Percentiles rank a stretch among this genome's conserved stretches.
Conservation (phyloP, 1,140 invertebrate species). For the Protaetia brevitarsis region DNA sequence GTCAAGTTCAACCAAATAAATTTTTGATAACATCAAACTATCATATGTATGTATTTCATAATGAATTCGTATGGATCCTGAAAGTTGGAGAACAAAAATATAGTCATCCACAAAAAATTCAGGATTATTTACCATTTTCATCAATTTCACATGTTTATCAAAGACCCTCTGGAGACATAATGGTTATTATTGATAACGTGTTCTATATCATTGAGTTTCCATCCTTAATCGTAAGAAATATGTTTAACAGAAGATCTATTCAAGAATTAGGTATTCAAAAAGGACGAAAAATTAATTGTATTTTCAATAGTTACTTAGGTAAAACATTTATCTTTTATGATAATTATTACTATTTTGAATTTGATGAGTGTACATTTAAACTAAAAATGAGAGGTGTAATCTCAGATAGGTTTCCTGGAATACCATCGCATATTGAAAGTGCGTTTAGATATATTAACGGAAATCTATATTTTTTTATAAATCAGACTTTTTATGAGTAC, state of each 20-base stretch:
- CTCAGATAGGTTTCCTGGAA: too few relatives aligned
- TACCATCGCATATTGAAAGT: too few relatives aligned
- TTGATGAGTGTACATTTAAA: too few relatives aligned
- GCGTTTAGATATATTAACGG: too few relatives aligned
- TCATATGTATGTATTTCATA: constrained; percentile 22
- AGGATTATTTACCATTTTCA: constrained; percentile 24
- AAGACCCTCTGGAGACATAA: constrained; percentile 5
- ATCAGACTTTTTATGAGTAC: too few relatives aligned
- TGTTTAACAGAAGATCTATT: not conserved
- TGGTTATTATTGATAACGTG: not conserved
- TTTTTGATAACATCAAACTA: constrained; percentile 25
- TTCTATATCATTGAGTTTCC: not conserved
- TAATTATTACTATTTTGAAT: too few relatives aligned
- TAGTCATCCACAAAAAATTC: constrained; percentile 23
- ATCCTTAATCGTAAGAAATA: not conserved
- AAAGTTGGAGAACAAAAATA: not conserved
- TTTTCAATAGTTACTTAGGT: not conserved
- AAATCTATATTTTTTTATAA: too few relatives aligned
- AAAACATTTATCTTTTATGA: too few relatives aligned
- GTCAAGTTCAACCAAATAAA: constrained; percentile 7
- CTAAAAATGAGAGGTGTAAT: too few relatives aligned
- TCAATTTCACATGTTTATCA: constrained; percentile 25
- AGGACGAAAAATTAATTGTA: not conserved
- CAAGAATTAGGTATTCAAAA: not conserved
- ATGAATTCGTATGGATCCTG: constrained; percentile 21